These are phyloP conservation scores for Laspeyria flexula DNA, from an alignment of 2,888 invertebrate species.

Conservation along the genomic window DNA sequence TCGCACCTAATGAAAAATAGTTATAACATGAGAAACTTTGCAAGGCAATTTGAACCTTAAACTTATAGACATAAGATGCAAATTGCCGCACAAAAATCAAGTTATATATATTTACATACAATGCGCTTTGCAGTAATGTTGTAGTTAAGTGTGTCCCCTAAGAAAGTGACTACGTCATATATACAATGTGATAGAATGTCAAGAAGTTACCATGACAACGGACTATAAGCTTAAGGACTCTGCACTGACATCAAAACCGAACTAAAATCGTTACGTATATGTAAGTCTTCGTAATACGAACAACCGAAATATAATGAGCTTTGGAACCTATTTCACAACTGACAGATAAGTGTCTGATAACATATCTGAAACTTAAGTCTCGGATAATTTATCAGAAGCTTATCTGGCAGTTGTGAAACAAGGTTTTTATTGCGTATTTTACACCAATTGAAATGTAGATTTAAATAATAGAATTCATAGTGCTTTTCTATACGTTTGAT, in stretches of 20 bases:
- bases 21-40: no score
- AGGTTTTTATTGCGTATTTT: no score
- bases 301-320: conserved; percentile 40
- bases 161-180: conserved; percentile 33
- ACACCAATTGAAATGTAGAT: no score
- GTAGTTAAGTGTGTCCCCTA: conserved; percentile 11
- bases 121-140: neutral
- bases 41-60: no score
- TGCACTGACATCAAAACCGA: conserved; percentile 30
- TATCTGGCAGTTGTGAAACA: no score
- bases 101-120: no score
- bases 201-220: conserved; percentile 1
- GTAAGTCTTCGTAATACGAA: conserved; percentile 42
- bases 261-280: conserved; percentile 43
- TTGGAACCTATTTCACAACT: conserved; percentile 33
- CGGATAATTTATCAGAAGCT: no score
- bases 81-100: no score
- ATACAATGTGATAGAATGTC: conserved; percentile 28
- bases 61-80: no score
- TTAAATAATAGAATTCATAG: conserved; percentile 37
- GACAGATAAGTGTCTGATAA: no score
- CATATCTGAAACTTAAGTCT: no score
- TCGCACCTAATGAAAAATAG: no score
- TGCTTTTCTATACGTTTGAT: conserved; percentile 33
- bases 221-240: conserved; percentile 8